phyloP scores from a whole-genome alignment of 2,797 vertebrate species.

The Silurus aristotelis region DNA sequence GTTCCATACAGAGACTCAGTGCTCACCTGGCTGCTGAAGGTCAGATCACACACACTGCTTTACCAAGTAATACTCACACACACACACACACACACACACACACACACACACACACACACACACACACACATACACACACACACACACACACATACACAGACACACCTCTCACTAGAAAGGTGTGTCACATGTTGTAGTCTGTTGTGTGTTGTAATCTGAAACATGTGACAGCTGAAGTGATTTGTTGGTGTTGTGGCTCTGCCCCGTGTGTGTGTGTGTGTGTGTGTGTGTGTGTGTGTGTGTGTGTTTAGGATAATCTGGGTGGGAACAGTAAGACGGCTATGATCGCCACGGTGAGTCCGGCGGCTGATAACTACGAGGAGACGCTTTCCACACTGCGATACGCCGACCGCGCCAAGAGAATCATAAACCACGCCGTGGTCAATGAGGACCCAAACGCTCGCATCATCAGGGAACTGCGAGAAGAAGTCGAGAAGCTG shows the following conservation, averaged over 20 bases:
- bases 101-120: too few species aligned
- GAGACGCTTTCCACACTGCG: conserved; percentile 95
- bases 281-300: too few species aligned
- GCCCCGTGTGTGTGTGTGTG: too few species aligned
- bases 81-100: too few species aligned
- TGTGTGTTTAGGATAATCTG: conserved; percentile 85
- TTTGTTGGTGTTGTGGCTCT: too few species aligned
- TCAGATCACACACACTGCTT: conserved; percentile 59
- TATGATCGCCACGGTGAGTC: conserved; percentile 98
- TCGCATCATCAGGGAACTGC: conserved; percentile 91
- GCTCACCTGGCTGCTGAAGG: conserved; percentile 98
- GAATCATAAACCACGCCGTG: conserved; percentile 94
- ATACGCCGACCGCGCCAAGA: conserved; percentile 95
- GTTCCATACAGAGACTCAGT: conserved; percentile 99
- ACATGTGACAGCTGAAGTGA: too few species aligned
- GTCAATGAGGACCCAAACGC: conserved; percentile 98
- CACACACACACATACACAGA: too few species aligned
- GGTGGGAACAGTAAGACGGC: conserved; percentile 98
- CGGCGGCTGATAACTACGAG: conserved; percentile 96
- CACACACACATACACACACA: too few species aligned
- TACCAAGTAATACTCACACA: too few species aligned
- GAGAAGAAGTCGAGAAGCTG: conserved; percentile 96
- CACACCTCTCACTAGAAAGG: too few species aligned
- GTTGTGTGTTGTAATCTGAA: too few species aligned
- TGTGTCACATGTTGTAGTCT: too few species aligned